These are phyloP conservation scores for Agriotes lineatus DNA, from an alignment of 2,888 invertebrate genomes.

Conservation along the genomic window DNA sequence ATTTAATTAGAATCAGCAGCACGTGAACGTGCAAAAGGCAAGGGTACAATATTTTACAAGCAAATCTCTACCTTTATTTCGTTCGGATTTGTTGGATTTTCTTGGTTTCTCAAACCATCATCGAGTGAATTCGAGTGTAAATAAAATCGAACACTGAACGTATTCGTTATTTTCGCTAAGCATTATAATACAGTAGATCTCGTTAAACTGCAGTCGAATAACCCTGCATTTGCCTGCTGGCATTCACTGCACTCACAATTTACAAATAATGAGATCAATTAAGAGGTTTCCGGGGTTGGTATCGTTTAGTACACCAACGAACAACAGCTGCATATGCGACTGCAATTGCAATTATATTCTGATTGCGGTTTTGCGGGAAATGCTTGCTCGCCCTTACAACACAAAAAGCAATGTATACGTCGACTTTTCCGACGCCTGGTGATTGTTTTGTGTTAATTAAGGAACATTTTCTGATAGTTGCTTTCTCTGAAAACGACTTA, in stretches of 20 bases:
- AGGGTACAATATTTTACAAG: too few species aligned
- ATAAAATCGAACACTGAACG: constrained; percentile 21
- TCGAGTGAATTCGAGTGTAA: constrained; percentile 7
- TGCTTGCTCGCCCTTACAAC: background rate
- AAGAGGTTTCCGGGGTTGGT: constrained; percentile 35
- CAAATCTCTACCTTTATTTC: too few species aligned
- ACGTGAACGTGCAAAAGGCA: too few species aligned
- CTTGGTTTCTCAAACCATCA: background rate
- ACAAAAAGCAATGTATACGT: background rate
- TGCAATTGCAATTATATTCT: constrained; percentile 39
- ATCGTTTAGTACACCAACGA: constrained; percentile 32
- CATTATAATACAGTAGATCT: constrained; percentile 35
- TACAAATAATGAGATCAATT: constrained; percentile 44
- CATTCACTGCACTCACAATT: constrained; percentile 38
- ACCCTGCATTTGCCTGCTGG: constrained; percentile 25
- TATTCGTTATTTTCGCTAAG: constrained; percentile 11
- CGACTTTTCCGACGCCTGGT: constrained; percentile 2
- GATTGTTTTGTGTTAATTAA: too few species aligned
- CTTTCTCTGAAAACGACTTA: too few species aligned
- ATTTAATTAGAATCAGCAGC: too few species aligned
- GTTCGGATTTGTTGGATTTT: too few species aligned
- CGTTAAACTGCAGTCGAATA: constrained; percentile 37
- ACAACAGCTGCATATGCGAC: constrained; percentile 30
- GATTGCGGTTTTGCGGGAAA: constrained; percentile 20
- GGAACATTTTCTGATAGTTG: too few species aligned